These are phyloP conservation scores for Sarcophaga variegata DNA, from an alignment of 2,888 invertebrate species.

Conservation along the genomic window DNA sequence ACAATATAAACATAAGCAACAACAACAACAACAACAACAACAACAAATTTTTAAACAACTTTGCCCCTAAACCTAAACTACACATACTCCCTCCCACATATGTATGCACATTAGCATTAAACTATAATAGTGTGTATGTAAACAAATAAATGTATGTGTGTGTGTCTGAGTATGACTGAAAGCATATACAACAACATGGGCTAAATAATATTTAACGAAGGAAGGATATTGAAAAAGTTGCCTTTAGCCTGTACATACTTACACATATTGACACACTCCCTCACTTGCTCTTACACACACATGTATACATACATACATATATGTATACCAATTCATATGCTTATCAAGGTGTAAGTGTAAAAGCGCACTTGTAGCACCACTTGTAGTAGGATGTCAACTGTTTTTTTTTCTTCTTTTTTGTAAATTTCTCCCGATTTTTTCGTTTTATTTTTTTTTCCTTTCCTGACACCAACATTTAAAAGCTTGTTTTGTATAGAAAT, in stretches of 20 bases:
- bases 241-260: constrained; percentile 32
- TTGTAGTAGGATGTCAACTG: constrained; percentile 36
- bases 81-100: background rate
- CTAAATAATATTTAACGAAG: constrained; percentile 38
- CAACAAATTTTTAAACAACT: constrained; percentile 13
- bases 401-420: constrained; percentile 9
- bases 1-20: no score
- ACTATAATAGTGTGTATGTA: constrained; percentile 10
- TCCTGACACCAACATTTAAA: constrained; percentile 30
- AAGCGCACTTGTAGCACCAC: constrained; percentile 2
- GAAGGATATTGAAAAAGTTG: constrained; percentile 55
- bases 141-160: background rate
- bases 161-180: background rate
- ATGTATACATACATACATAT: no score
- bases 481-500: constrained; percentile 16
- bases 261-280: background rate
- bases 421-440: background rate
- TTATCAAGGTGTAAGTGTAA: background rate
- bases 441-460: background rate
- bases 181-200: background rate
- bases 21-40: no score
- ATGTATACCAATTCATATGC: background rate
- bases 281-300: constrained; percentile 4
- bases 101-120: constrained; percentile 9
- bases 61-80: constrained; percentile 12